A percentile compares a stretch with the other conserved stretches of the same genome.
Evolutionary conservation across 1,140 invertebrate species (phyloP).

Genomic region (Epicauta chinensis): DNA sequence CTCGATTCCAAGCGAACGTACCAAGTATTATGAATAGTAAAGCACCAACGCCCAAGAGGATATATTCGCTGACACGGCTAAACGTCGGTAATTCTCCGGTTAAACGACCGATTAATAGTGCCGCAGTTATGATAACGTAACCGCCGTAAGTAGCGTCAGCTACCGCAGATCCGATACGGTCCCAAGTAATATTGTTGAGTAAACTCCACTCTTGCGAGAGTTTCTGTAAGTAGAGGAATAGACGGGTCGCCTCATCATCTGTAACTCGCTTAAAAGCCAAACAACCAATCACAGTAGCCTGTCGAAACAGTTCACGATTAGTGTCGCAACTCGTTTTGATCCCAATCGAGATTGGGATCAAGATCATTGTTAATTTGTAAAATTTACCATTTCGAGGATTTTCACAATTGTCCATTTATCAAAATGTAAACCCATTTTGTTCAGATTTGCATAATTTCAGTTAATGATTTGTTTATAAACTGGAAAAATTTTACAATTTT

Average conservation of each 20-base stretch:
- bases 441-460: neutral
- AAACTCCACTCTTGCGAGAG: constrained; percentile 68
- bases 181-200: constrained; percentile 65
- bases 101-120: constrained; percentile 56
- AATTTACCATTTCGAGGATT: constrained; percentile 49
- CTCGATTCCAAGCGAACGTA: constrained; percentile 28
- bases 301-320: constrained; percentile 1
- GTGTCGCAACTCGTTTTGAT: neutral
- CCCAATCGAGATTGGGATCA: neutral
- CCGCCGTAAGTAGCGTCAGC: constrained; percentile 61
- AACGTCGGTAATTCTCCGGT: constrained; percentile 57
- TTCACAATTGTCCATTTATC: constrained; percentile 45
- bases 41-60: constrained; percentile 59
- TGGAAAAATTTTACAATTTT: no score
- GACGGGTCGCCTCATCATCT: constrained; percentile 59
- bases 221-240: constrained; percentile 61
- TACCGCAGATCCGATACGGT: constrained; percentile 51
- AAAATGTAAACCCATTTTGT: constrained; percentile 25
- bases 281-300: constrained; percentile 62
- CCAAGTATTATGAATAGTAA: constrained; percentile 62
- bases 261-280: constrained; percentile 62
- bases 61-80: constrained; percentile 57
- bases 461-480: no score
- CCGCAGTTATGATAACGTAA: constrained; percentile 64
- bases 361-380: neutral